Evolutionary conservation across 2,113 vertebrate genomes (phyloP), one percentile per base, ranked within the genome.

Genomic region (Apaloderma vittatum): DNA sequence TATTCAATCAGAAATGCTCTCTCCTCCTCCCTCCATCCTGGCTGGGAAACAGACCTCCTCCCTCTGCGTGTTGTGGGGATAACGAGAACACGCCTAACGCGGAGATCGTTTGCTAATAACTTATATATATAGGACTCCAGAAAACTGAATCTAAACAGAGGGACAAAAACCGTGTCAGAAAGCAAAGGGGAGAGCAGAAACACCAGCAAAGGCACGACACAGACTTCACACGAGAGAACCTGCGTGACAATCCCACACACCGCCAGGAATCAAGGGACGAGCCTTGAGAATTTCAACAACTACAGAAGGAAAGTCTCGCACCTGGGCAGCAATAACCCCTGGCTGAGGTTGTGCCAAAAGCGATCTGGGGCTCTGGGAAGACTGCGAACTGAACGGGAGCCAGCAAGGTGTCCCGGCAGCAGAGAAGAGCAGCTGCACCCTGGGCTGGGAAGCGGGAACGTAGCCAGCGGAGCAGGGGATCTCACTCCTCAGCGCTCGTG

Each of bases 251-350:
- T 30, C 45, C 80, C 67, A 43, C 43, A 59, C 23, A 4, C 9
- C 6, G 23, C 27, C 51, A 32, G 0, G 0, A 57, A 72, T 5
- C 7, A 2, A 78, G 52, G 26, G 59, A 78, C 1, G 11, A 89
- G 34, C 57, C 72, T 51, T 21, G 30, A 72, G 66, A 67, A 78
- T 71, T 23, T 20, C 77, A 67, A 36, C 0, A 77, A 36, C 37
- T 74, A 20, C 1, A n/a, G 26, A 87, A 81, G 48, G 37, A 13
- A 68, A 85, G 68, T 32, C 57, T 63, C 65, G 66, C 61, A 95
- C 62, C 81, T 55, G 52, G 37, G 61, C 23, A 85, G 78, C 24
- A 92, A 67, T 51, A 66, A 71, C 8, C 12, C 29, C 63, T 37
- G 52, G 49, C 77, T 88, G 57, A 32, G 57, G 37, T 2, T 30